Evolutionary conservation across 2,888 invertebrate genomes (phyloP).

Genomic region (Acleris sparsana): DNA sequence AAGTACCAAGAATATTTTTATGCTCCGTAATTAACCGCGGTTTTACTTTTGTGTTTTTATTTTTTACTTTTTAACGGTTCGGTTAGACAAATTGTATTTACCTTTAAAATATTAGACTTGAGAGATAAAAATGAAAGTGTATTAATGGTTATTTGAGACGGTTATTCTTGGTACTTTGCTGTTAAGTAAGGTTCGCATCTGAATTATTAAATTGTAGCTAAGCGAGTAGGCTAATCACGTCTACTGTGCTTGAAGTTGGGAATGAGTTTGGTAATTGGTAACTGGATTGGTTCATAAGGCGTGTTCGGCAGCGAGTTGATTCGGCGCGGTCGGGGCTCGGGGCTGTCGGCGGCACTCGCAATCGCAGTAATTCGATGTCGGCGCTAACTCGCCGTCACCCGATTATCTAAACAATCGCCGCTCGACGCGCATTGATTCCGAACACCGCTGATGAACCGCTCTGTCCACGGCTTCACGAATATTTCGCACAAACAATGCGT

Average conservation of each 20-base stretch:
- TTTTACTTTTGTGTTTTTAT: slow-evolving; percentile 55
- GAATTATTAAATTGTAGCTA: slow-evolving; percentile 1
- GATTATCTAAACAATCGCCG: slow-evolving; percentile 63
- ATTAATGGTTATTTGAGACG: slow-evolving; percentile 57
- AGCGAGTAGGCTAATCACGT: slow-evolving; percentile 18
- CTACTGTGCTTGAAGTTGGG: slow-evolving; percentile 16
- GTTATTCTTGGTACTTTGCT: slow-evolving; percentile 37
- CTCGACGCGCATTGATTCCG: slow-evolving; percentile 49
- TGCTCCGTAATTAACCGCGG: slow-evolving; percentile 75
- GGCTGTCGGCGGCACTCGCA: slow-evolving; percentile 38
- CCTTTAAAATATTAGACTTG: slow-evolving; percentile 59
- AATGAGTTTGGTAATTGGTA: slow-evolving; percentile 22
- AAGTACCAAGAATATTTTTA: slow-evolving; percentile 75
- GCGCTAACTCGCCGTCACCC: slow-evolving; percentile 56
- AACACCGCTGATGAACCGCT: slow-evolving; percentile 52
- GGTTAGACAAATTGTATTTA: slow-evolving; percentile 65
- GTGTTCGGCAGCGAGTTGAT: slow-evolving; percentile 11
- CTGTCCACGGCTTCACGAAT: slow-evolving; percentile 39
- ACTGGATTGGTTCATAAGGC: slow-evolving; percentile 26
- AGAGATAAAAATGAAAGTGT: slow-evolving; percentile 61
- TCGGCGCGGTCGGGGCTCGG: slow-evolving; percentile 4
- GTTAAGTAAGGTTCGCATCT: neutral
- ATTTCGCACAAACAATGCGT: slow-evolving; percentile 20
- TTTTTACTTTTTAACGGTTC: slow-evolving; percentile 52
- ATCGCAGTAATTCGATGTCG: slow-evolving; percentile 51